Percentiles rank a stretch among this genome's conserved stretches.
Conservation (phyloP, 2,888 invertebrate species). For the Rhingia rostrata region DNA sequence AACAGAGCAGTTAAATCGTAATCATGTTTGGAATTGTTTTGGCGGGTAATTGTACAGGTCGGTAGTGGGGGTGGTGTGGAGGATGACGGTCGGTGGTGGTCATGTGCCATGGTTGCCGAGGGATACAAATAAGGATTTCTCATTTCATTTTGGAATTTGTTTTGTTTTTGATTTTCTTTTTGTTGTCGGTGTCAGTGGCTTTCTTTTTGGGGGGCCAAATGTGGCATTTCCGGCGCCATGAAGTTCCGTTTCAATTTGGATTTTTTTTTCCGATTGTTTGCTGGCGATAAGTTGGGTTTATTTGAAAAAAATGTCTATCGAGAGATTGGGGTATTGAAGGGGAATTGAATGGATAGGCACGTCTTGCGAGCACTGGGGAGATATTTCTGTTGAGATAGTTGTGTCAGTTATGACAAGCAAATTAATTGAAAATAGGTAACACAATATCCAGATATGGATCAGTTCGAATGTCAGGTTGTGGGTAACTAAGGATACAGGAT, state of each 20-base stretch:
- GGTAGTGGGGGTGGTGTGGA: conserved; percentile 10
- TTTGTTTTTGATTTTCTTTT: background rate
- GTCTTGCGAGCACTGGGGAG: too few species aligned
- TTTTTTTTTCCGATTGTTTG: background rate
- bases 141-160: conserved; percentile 34
- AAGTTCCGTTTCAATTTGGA: conserved; percentile 25
- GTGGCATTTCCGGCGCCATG: conserved; percentile 33
- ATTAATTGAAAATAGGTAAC: too few species aligned
- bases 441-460: too few species aligned
- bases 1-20: conserved; percentile 61
- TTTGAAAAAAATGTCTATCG: background rate
- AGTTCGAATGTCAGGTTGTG: too few species aligned
- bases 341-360: too few species aligned
- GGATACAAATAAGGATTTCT: conserved; percentile 35
- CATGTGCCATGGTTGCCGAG: conserved; percentile 46
- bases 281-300: background rate
- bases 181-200: background rate
- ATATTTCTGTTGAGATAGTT: too few species aligned
- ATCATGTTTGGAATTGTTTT: conserved; percentile 71
- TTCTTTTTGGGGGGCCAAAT: conserved; percentile 1
- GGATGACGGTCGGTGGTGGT: conserved; percentile 33
- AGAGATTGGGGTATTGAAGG: too few species aligned
- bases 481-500: too few species aligned
- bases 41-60: conserved; percentile 61
- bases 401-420: too few species aligned